Conservation (phyloP, 2,888 invertebrate genomes). For the Drosophila maculinotata region DNA sequence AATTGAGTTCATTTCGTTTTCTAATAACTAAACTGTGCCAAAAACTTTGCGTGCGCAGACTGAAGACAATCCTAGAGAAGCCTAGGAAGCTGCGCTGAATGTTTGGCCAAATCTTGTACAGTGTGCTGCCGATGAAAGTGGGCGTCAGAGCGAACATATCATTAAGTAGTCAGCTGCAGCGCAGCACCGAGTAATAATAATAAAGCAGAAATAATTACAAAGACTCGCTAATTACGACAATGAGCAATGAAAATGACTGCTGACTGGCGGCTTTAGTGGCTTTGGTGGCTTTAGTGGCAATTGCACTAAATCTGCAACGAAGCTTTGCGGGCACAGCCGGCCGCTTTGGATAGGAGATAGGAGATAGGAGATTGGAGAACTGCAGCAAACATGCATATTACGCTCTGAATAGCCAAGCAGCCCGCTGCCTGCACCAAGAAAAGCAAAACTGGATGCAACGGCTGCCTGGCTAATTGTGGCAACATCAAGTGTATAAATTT, state of each 20-base stretch:
- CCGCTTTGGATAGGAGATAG: constrained; percentile 2
- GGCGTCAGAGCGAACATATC: constrained; percentile 66
- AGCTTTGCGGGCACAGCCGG: constrained; percentile 75
- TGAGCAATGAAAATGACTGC: constrained; percentile 65
- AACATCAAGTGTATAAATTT: constrained; percentile 81
- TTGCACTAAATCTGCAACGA: constrained; percentile 83
- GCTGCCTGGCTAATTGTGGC: constrained; percentile 78
- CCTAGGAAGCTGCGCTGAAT: neutral
- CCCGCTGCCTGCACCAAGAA: constrained; percentile 43
- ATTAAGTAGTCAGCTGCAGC: constrained; percentile 57
- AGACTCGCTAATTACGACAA: constrained; percentile 76
- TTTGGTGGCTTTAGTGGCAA: constrained; percentile 36
- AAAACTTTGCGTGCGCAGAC: constrained; percentile 65
- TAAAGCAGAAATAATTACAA: constrained; percentile 63
- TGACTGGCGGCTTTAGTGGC: constrained; percentile 33
- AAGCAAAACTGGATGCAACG: constrained; percentile 73
- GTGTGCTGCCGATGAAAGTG: constrained; percentile 77
- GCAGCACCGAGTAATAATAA: constrained; percentile 22
- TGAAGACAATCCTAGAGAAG: constrained; percentile 27
- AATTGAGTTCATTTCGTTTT: constrained; percentile 68
- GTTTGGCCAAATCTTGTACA: constrained; percentile 23
- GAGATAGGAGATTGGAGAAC: constrained; percentile 29
- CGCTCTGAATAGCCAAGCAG: constrained; percentile 79
- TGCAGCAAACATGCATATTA: constrained; percentile 73
- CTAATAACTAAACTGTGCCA: constrained; percentile 51